Evolutionary conservation across 2,113 vertebrate species (phyloP), one percentile per base, ranked within the genome.

Genomic region (Nibea coibor): DNA sequence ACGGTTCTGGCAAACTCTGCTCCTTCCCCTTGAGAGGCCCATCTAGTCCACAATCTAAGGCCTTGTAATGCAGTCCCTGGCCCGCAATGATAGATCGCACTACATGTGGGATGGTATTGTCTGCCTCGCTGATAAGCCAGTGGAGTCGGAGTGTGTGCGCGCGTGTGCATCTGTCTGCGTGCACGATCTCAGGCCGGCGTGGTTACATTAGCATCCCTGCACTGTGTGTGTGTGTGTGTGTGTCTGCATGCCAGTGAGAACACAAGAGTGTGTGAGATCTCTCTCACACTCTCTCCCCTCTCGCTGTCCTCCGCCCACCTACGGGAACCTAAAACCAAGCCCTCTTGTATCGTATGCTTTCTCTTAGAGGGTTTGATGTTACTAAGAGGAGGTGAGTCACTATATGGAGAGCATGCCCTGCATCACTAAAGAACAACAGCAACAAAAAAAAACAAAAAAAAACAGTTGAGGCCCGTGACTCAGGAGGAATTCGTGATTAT

Each of bases 51-150:
- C 88, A 91, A 93, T 93, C 91, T 90, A 81, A 89, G 89, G 87
- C 89, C 91, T 90, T 91, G 91, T 90, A 91, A 93, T 92, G 84
- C 89, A 91, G 88, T 94, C 89, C 89, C 88, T 73, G 88, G 75
- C 81, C 90, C 89, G 63, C 90, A 87, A 91, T 91, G 91, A 93
- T 89, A 92, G 84, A 91, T 93, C 69, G 45, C 80, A 17, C 85
- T 78, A 89, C 91, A 91, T 82, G 86, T 85, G 89, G 89, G 88
- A 90, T 54, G 73, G 70, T 86, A 90, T 92, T 92, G 92, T 93
- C 92, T 91, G 89, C 84, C 83, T 88, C 61, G 28, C 88, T 86
- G 91, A 93, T 94, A 92, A 93, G 85, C 84, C 67, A 47, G 88
- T 15, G 61, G 56, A 88, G 87, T 87, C 59, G 9, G 68, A 31